Base-by-base conservation (phyloP, 2,797 vertebrate genomes). In the Anguilla obscura region DNA sequence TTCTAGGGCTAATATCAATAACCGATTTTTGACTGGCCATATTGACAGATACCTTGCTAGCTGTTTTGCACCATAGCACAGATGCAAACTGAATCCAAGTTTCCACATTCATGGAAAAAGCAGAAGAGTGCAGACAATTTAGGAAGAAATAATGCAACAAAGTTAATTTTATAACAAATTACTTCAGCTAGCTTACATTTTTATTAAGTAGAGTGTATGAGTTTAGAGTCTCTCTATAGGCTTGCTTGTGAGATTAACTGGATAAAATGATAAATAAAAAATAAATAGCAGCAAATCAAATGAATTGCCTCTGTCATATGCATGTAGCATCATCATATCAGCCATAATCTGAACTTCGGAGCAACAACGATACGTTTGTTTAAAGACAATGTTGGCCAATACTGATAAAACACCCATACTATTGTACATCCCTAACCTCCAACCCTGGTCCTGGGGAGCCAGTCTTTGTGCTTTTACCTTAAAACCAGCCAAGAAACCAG, bases 71-170 rank as follows among this genome's bases (percentile, higher is more conserved):
- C n/a, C n/a, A 66, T 27, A n/a, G 63, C 63, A 66, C 63, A 27
- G 14, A 66, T 66, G 63, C 63, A 66, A 66, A n/a, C 63, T n/a
- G 63, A 24, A 66, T n/a, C 6, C 60, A 66, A 8, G 21, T 27
- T 66, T 66, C 63, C 63, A 66, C 63, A 66, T 66, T 66, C 63
- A 66, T 66, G 63, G n/a, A n/a, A 60, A 10, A 84, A 84, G 30
- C 74, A 21, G 2, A 85, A 0, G 71, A 79, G 8, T 3, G n/a
- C 63, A 66, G 63, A 27, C 63, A 66, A 4, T 7, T 66, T n/a
- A 66, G 14, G 63, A 24, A 66, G 5, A 14, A n/a, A 66, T 6
- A 6, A 66, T 66, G 9, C 14, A 24, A 63, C 21, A 21, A 63
- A 63, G 63, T 66, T 66, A 1, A 66, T 66, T 66, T 66, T 24